phyloP scores from a whole-genome alignment of 2,888 invertebrate species.

The Ormyrus nitidulus region DNA sequence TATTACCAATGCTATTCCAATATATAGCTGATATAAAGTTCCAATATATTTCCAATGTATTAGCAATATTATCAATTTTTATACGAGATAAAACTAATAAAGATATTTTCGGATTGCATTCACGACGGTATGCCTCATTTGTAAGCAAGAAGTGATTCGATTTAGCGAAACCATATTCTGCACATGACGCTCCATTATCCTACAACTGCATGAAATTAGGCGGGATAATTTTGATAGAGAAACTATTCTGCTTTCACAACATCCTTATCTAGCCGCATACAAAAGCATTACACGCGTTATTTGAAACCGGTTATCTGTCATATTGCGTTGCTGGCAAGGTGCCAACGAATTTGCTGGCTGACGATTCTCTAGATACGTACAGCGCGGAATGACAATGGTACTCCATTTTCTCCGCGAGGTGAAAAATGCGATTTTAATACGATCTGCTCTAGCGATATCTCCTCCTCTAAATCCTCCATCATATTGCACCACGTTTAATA shows the following conservation, averaged over 20 bases:
- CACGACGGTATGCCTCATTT: too few relatives aligned
- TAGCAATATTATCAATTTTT: too few relatives aligned
- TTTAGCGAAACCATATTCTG: too few relatives aligned
- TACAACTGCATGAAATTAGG: not conserved
- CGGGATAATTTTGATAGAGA: not conserved
- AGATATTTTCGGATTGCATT: too few relatives aligned
- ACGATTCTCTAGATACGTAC: not conserved
- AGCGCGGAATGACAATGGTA: constrained; percentile 2
- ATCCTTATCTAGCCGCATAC: not conserved
- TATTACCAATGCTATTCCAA: too few relatives aligned
- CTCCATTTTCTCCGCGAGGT: not conserved
- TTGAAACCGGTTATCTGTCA: constrained; percentile 42
- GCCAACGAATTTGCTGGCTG: constrained; percentile 35
- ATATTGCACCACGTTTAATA: not conserved
- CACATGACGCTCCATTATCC: too few relatives aligned
- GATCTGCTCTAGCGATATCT: constrained; percentile 1
- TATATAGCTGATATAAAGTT: too few relatives aligned
- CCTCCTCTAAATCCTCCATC: not conserved
- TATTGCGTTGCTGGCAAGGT: constrained; percentile 31
- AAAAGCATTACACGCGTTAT: constrained; percentile 17
- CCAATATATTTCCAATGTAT: too few relatives aligned
- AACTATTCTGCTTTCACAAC: constrained; percentile 7
- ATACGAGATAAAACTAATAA: too few relatives aligned
- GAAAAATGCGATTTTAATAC: constrained; percentile 41
- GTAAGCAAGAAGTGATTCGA: too few relatives aligned